These are phyloP conservation scores for Chalcosyrphus nemorum DNA, from an alignment of 2,888 invertebrate species.

Conservation along the genomic window DNA sequence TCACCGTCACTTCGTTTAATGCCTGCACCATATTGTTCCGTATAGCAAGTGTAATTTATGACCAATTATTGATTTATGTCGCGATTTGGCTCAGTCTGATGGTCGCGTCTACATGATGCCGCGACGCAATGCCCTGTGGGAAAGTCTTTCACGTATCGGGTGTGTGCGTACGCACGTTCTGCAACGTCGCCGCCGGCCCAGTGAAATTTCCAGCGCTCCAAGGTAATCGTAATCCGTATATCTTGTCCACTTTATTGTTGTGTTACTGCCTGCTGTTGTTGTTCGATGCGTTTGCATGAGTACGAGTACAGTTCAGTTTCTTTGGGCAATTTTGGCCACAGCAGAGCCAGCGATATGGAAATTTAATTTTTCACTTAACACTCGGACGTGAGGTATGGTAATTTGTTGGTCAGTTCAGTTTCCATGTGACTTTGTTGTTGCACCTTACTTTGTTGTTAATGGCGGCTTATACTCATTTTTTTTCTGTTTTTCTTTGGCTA, in stretches of 20 bases:
- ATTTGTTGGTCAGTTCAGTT: conserved; percentile 19
- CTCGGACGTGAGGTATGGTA: conserved; percentile 55
- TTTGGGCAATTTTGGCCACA: conserved; percentile 52
- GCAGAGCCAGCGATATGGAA: conserved; percentile 30
- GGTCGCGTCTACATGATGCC: conserved; percentile 6
- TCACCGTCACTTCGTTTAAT: too few species aligned
- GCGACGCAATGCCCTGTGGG: conserved; percentile 32
- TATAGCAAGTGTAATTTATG: conserved; percentile 48
- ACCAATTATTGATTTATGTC: conserved; percentile 63
- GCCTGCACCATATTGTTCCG: not conserved
- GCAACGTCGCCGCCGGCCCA: conserved; percentile 23
- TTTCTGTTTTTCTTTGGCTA: not conserved
- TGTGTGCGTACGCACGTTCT: conserved; percentile 49
- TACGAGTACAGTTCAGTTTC: conserved; percentile 46
- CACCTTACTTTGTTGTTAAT: conserved; percentile 19
- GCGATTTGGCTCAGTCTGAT: conserved; percentile 35
- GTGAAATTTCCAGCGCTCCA: conserved; percentile 48
- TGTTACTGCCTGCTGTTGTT: not conserved
- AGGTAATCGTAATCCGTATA: conserved; percentile 22
- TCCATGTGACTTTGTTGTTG: conserved; percentile 47
- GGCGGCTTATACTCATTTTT: too few species aligned
- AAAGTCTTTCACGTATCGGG: conserved; percentile 65
- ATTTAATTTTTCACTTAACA: conserved; percentile 61
- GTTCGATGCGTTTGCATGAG: not conserved
- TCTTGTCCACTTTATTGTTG: too few species aligned